Conservation (phyloP, 2,113 vertebrate genomes). For the Saccopteryx leptura region DNA sequence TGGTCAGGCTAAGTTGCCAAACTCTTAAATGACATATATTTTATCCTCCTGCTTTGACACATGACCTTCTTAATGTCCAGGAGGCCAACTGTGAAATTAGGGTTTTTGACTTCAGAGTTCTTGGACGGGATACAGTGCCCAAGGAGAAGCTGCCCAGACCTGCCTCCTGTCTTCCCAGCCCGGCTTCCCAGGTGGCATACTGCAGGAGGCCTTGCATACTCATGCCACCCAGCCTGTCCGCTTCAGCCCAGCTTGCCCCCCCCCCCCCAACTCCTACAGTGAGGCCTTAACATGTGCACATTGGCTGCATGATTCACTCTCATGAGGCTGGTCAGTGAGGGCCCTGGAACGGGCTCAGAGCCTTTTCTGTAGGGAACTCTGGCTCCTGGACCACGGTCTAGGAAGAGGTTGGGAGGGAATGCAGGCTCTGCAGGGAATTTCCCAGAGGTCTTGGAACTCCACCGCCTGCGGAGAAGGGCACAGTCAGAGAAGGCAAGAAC, state of each 20-base stretch:
- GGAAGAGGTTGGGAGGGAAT: not conserved
- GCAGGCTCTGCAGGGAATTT: not conserved
- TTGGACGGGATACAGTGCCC: not conserved
- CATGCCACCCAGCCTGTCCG: too few relatives aligned
- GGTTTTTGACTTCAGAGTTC: not conserved
- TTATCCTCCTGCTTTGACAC: not conserved
- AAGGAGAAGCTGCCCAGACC: not conserved
- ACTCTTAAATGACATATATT: not conserved
- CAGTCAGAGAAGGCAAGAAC: not conserved
- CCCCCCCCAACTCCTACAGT: not conserved
- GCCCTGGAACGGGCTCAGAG: not conserved
- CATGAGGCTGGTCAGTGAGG: not conserved
- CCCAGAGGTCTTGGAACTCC: not conserved
- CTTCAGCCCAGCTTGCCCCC: not conserved
- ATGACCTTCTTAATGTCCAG: not conserved
- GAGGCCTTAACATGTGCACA: fast-evolving
- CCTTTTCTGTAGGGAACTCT: not conserved
- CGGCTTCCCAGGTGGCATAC: too few relatives aligned
- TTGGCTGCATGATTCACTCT: not conserved
- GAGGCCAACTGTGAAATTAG: not conserved
- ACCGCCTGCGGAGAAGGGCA: fast-evolving
- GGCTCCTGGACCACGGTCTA: not conserved
- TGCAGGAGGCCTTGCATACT: not conserved
- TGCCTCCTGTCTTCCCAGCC: fast-evolving
- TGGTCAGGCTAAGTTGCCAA: too few relatives aligned